These are phyloP conservation scores for Willisornis vidua DNA, from an alignment of 2,113 vertebrate species.

Conservation along the genomic window DNA sequence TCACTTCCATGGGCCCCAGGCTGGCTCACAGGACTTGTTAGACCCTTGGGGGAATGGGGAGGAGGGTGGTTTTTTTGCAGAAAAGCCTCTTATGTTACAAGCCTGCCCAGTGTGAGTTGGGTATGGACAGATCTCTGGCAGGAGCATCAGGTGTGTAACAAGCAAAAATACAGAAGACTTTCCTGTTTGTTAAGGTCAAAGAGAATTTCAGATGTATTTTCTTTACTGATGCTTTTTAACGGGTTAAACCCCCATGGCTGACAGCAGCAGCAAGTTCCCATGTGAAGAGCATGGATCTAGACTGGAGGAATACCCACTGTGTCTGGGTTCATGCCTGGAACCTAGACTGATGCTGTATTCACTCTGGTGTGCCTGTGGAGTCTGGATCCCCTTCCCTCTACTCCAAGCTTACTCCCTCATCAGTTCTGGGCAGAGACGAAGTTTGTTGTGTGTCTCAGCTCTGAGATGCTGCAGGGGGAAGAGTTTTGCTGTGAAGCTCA, in stretches of 20 bases:
- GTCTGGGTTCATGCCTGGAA: background rate
- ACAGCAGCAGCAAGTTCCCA: background rate
- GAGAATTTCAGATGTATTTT: background rate
- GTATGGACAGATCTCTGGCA: background rate
- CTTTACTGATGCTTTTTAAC: background rate
- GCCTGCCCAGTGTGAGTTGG: background rate
- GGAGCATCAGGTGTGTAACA: accelerated
- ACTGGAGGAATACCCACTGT: background rate
- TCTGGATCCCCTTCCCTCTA: background rate
- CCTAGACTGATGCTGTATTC: background rate
- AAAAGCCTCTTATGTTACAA: background rate
- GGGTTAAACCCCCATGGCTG: background rate
- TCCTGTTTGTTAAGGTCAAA: background rate
- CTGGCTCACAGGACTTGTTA: background rate
- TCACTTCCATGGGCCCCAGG: background rate
- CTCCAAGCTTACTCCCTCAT: background rate
- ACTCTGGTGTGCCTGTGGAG: background rate
- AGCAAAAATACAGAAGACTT: background rate
- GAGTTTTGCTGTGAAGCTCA: background rate
- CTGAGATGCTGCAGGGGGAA: background rate
- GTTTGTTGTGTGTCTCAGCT: accelerated
- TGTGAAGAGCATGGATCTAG: background rate
- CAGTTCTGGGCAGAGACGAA: background rate
- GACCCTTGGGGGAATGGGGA: background rate
- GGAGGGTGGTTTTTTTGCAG: background rate